Percentiles rank a stretch among this genome's conserved stretches.
phyloP scores from a whole-genome alignment of 2,797 vertebrate species.

The Leucoraja ocellata region DNA sequence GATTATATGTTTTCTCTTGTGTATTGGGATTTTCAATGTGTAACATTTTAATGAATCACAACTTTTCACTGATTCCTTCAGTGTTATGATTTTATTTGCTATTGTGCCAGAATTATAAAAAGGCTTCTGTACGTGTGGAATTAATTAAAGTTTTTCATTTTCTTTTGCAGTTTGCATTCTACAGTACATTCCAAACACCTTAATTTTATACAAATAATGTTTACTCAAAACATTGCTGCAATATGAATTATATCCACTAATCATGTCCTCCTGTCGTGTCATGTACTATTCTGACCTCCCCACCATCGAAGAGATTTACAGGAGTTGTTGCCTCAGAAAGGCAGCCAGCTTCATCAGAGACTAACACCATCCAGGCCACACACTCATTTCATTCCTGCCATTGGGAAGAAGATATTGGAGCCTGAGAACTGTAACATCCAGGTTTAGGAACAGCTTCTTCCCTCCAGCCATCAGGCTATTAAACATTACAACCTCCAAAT shows the following conservation, averaged over 20 bases:
- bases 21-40: background rate
- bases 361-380: too few relatives aligned
- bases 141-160: background rate
- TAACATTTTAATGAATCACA: background rate
- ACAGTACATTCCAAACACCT: background rate
- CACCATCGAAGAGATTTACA: too few relatives aligned
- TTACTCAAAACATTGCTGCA: background rate
- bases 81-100: background rate
- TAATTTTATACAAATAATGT: background rate
- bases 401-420: too few relatives aligned
- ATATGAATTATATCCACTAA: background rate
- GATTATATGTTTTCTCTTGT: background rate
- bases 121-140: background rate
- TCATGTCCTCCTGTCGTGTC: background rate
- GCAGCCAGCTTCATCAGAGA: too few relatives aligned
- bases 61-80: background rate
- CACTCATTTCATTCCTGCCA: too few relatives aligned
- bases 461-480: too few relatives aligned
- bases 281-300: too few relatives aligned
- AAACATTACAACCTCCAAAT: too few relatives aligned
- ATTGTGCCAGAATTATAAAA: background rate
- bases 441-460: too few relatives aligned
- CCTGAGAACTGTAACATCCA: too few relatives aligned
- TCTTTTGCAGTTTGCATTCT: background rate
- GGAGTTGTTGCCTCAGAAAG: too few relatives aligned